These are phyloP conservation scores for Rhagoletis pomonella DNA, from an alignment of 1,140 invertebrate species.

Conservation along the genomic window DNA sequence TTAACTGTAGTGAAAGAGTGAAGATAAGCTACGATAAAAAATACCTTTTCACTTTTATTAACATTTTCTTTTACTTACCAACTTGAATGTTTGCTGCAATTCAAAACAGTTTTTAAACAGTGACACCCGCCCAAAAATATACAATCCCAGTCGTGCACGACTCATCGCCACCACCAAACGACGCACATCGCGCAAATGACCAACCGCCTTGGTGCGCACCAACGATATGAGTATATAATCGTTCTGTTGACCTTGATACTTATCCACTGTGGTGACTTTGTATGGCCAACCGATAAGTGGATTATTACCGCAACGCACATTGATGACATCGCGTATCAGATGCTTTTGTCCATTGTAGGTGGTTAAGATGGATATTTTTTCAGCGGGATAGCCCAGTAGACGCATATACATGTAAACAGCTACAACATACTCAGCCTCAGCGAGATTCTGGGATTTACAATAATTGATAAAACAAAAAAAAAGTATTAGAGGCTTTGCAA, in stretches of 20 bases:
- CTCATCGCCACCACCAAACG: conserved; percentile 99
- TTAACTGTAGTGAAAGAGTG: conserved; percentile 71
- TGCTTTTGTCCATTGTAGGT: conserved; percentile 99
- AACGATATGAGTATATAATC: conserved; percentile 98
- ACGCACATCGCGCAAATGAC: conserved; percentile 96
- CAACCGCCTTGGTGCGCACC: conserved; percentile 96
- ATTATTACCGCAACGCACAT: conserved; percentile 95
- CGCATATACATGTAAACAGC: conserved; percentile 99
- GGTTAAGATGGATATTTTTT: conserved; percentile 98
- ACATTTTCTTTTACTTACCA: conserved; percentile 77
- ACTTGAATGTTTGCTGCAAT: conserved; percentile 94
- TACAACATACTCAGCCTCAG: conserved; percentile 98
- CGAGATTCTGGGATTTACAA: conserved; percentile 87
- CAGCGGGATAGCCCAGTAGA: conserved; percentile 95
- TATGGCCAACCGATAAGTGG: conserved; percentile 96
- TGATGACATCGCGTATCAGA: conserved; percentile 96
- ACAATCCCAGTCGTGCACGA: conserved; percentile 96
- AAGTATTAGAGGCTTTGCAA: no score
- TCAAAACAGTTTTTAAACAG: conserved; percentile 98
- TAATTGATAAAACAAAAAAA: conserved; percentile 55
- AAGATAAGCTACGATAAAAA: neutral
- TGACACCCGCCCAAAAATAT: conserved; percentile 94
- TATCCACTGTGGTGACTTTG: conserved; percentile 98
- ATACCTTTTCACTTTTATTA: neutral
- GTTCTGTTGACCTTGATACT: conserved; percentile 99